Conservation (phyloP, 2,797 vertebrate genomes). For the Muraenolepis orangiensis region DNA sequence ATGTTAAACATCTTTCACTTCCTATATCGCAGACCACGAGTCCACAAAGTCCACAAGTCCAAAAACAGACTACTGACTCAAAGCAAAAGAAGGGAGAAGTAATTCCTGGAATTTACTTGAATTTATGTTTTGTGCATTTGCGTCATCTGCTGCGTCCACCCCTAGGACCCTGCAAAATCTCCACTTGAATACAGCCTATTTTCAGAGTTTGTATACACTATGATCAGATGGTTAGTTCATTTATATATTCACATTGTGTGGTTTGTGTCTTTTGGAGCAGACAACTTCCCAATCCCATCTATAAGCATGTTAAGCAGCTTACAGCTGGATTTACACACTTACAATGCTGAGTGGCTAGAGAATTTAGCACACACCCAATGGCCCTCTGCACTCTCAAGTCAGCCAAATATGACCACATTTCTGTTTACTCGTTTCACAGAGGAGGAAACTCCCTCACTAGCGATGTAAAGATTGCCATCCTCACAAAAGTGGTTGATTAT, state of each 20-base stretch:
- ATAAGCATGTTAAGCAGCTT: not conserved
- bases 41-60: not conserved
- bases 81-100: not conserved
- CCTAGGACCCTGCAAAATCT: not conserved
- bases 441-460: not conserved
- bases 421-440: not conserved
- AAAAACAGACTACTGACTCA: not conserved
- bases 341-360: not conserved
- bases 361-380: not conserved
- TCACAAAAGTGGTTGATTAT: not conserved
- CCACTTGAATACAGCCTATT: not conserved
- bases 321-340: not conserved
- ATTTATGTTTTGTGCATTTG: not conserved
- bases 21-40: not conserved
- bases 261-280: not conserved
- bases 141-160: not conserved
- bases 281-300: not conserved
- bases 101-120: not conserved
- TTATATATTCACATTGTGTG: not conserved
- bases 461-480: not conserved
- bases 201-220: not conserved
- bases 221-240: too few relatives aligned
- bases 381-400: not conserved
- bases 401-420: not conserved
- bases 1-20: not conserved